Evolutionary conservation across 2,113 vertebrate species (phyloP).

Genomic region (Sebastes fasciatus): DNA sequence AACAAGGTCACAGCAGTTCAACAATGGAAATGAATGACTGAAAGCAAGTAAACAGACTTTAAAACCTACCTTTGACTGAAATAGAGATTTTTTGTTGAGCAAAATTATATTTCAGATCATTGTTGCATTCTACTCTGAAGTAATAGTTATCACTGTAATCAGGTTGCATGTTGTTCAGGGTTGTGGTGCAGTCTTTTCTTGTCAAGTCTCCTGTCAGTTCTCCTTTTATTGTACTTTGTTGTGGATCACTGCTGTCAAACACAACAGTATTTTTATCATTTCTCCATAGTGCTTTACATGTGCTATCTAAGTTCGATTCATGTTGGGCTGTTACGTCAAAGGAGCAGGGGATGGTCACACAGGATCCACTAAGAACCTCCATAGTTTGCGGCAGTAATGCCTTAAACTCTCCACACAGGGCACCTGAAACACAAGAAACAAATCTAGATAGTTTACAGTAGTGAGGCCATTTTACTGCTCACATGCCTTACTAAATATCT

Average conservation of each 20-base stretch:
- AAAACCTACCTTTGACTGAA: neutral
- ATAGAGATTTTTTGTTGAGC: fast-evolving
- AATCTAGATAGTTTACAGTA: neutral
- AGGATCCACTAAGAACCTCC: constrained; percentile 44
- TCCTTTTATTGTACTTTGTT: neutral
- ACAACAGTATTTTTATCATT: fast-evolving
- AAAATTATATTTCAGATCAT: neutral
- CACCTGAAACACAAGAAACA: constrained; percentile 47
- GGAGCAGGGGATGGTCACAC: constrained; percentile 52
- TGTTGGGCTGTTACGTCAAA: neutral
- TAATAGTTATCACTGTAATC: fast-evolving
- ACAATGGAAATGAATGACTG: neutral
- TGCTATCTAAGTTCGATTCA: neutral
- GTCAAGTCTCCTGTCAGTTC: neutral
- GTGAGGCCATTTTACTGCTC: neutral
- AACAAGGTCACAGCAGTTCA: neutral
- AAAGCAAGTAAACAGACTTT: neutral
- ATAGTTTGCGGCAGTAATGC: neutral
- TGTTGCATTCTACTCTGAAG: constrained; percentile 52
- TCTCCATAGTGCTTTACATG: constrained; percentile 21
- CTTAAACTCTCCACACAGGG: neutral
- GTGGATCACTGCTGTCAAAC: neutral
- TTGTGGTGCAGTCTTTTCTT: constrained; percentile 57
- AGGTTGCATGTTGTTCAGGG: constrained; percentile 2
- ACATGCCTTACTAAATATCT: neutral